Evolutionary conservation across 2,113 vertebrate genomes (phyloP).

Genomic region (Ascaphus truei): DNA sequence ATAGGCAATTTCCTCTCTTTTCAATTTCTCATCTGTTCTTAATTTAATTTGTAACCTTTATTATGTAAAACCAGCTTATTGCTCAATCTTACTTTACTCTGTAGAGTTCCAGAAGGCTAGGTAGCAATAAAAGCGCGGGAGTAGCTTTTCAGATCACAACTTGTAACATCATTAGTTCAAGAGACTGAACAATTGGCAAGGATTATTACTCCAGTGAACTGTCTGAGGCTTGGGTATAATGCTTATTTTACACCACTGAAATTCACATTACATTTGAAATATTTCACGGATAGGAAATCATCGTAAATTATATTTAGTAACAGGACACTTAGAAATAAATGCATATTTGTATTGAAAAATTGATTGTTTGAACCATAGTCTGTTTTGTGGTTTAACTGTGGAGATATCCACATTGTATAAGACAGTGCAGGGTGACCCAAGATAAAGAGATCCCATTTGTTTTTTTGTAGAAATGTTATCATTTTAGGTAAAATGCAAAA

Average conservation of each 20-base stretch:
- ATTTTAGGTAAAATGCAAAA: too few species aligned
- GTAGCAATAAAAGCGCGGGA: constrained; percentile 8
- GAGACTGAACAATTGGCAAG: constrained; percentile 10
- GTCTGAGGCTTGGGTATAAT: not conserved
- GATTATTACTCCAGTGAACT: constrained; percentile 8
- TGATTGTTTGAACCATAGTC: too few species aligned
- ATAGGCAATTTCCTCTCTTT: constrained; percentile 1
- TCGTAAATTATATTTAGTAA: too few species aligned
- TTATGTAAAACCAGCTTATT: constrained; percentile 7
- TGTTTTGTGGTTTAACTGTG: too few species aligned
- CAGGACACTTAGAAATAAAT: too few species aligned
- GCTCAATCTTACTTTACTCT: constrained; percentile 2
- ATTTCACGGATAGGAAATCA: not conserved
- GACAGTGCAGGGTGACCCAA: too few species aligned
- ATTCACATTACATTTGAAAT: not conserved
- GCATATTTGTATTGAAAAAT: too few species aligned
- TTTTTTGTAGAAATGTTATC: too few species aligned
- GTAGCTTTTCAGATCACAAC: not conserved
- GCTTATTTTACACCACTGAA: not conserved
- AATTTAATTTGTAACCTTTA: constrained; percentile 30
- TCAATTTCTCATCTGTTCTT: not conserved
- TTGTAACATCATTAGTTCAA: constrained; percentile 30
- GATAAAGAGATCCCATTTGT: too few species aligned
- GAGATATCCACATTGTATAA: too few species aligned
- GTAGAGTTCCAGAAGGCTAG: constrained; percentile 15